Evolutionary conservation across 2,797 vertebrate genomes (phyloP).

Genomic region (Aplochiton taeniatus): DNA sequence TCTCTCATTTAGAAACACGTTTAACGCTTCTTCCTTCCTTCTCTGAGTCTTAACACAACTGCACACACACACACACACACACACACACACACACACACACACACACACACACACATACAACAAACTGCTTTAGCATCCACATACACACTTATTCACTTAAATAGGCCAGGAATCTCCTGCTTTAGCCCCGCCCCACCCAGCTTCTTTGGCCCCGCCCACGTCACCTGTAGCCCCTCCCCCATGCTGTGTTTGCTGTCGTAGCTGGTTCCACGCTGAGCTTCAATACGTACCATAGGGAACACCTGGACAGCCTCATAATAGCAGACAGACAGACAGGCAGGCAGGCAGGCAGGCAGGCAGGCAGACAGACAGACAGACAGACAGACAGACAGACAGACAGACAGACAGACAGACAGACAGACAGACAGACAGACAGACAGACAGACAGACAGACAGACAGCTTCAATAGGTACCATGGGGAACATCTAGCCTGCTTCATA

Average conservation of each 20-base stretch:
- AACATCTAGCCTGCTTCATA: too few species aligned
- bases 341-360: too few species aligned
- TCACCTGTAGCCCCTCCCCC: too few species aligned
- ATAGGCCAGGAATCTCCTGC: not conserved
- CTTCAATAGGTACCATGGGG: too few species aligned
- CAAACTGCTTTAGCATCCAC: not conserved
- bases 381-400: too few species aligned
- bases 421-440: not conserved
- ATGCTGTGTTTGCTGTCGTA: too few species aligned
- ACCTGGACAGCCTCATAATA: too few species aligned
- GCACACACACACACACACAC: constrained; percentile 27
- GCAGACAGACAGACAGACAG: too few species aligned
- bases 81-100: constrained; percentile 25
- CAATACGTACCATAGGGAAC: not conserved
- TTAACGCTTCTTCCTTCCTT: not conserved
- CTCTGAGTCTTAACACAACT: constrained; percentile 41
- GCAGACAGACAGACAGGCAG: too few species aligned
- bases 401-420: not conserved
- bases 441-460: not conserved
- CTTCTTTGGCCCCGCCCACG: too few species aligned
- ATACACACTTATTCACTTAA: not conserved
- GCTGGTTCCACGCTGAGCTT: not conserved
- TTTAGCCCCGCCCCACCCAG: too few species aligned
- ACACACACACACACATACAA: constrained; percentile 26
- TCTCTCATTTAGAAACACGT: not conserved